Base-by-base conservation (phyloP, 1,140 invertebrate species). In the Diprion similis region DNA sequence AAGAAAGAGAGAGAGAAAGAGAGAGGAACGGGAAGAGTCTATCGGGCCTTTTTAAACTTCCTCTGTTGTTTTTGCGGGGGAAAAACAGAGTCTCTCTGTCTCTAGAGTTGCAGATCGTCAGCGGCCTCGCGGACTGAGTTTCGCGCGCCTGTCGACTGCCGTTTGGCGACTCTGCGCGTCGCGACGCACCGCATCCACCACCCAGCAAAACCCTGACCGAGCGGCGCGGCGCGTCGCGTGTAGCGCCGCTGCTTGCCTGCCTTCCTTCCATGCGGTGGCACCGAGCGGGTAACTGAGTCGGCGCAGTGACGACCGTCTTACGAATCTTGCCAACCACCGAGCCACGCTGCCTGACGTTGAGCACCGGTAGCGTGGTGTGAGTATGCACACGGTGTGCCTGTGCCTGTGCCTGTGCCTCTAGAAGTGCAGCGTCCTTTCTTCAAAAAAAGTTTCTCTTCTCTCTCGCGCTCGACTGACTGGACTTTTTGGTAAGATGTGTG, bases 161-260 rank as follows among this genome's bases (percentile, higher is more conserved):
- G 17, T 68, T 45, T 68, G 66, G 66, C 66, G 66, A 68, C 66
- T 19, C 11, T 19, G 66, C 17, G 19, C 11, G 15, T 13, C 66
- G 17, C 51, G 51, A 59, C 51, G 51, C 51, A 59, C 51, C 24
- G 24, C 1, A 37, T 37, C 24, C 51, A 59, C 51, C 51, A 59
- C 51, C 51, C 51, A 59, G n/a, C 51, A 59, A 37, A 59, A 59
- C 51, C 51, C 51, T 59, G 51, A n/a, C 24, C 24, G 24, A 37
- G 59, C 66, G 66, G 66, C 37, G 37, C 66, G 66, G 1, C 17
- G 66, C 75, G 82, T 79, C 82, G n/a, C n/a, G n/a, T 82, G 82
- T 83, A 84, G 86, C 86, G 85, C 84, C 86, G 86, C 84, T 87
- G 85, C 84, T 84, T 87, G 86, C 85, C 86, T 80, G 79, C 80